Evolutionary conservation across 2,113 vertebrate species (phyloP).

Genomic region (Pavo muticus): DNA sequence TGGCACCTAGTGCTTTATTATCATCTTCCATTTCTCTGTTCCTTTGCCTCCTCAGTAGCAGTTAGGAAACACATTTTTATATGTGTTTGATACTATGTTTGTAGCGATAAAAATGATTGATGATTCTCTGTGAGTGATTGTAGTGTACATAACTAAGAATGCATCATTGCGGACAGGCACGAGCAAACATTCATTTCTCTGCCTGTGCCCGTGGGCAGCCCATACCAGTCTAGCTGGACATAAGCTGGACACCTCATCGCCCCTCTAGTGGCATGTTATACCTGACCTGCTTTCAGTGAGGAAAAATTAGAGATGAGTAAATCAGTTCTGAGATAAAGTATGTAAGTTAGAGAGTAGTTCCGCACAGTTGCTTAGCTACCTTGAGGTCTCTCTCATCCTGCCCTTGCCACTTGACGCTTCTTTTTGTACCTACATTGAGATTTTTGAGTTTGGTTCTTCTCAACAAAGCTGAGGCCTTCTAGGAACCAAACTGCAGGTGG

Average conservation of each 20-base stretch:
- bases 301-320: background rate
- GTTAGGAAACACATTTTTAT: slow-evolving; percentile 41
- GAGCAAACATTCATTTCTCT: slow-evolving; percentile 35
- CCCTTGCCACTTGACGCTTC: background rate
- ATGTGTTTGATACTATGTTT: slow-evolving; percentile 25
- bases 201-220: background rate
- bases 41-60: slow-evolving; percentile 46
- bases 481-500: background rate
- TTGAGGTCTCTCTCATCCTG: background rate
- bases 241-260: background rate
- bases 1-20: slow-evolving; percentile 37
- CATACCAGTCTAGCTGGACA: background rate
- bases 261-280: background rate
- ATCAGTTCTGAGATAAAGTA: background rate
- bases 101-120: slow-evolving; percentile 48
- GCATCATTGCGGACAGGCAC: background rate
- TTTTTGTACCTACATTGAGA: background rate
- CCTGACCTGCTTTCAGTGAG: background rate
- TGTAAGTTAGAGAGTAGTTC: background rate
- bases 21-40: slow-evolving; percentile 9
- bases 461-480: background rate
- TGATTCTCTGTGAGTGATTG: background rate
- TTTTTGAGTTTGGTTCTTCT: background rate
- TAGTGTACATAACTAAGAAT: slow-evolving; percentile 16
- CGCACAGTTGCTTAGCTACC: background rate